Conservation (phyloP, 2,797 vertebrate genomes). For the Aselliscus stoliczkanus region DNA sequence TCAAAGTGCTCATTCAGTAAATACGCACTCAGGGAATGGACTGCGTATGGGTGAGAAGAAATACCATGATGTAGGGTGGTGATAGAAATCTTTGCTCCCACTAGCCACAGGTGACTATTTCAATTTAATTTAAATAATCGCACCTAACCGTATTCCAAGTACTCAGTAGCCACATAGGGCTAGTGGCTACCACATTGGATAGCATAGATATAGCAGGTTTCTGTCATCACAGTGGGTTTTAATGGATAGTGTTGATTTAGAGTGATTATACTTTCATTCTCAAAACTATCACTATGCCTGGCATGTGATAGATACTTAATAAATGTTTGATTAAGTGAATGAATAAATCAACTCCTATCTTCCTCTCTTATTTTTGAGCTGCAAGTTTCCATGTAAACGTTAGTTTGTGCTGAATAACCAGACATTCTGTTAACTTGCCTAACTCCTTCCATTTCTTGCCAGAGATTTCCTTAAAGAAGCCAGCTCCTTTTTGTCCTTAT, state of each 20-base stretch:
- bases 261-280: neutral
- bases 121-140: neutral
- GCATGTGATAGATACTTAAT: neutral
- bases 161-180: neutral
- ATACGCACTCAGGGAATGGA: neutral
- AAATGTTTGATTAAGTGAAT: neutral
- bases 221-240: neutral
- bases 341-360: neutral
- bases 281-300: neutral
- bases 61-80: neutral
- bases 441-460: conserved; percentile 25
- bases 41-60: neutral
- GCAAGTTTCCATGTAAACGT: neutral
- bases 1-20: neutral
- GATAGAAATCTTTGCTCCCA: neutral
- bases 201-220: neutral
- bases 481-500: neutral
- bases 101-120: neutral
- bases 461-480: neutral
- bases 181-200: neutral
- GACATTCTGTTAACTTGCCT: neutral
- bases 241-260: neutral
- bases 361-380: conserved; percentile 8
- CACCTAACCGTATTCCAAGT: neutral
- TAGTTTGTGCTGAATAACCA: neutral